These are phyloP conservation scores for Sinohyriopsis cumingii DNA, from an alignment of 2,888 invertebrate genomes.

Conservation along the genomic window DNA sequence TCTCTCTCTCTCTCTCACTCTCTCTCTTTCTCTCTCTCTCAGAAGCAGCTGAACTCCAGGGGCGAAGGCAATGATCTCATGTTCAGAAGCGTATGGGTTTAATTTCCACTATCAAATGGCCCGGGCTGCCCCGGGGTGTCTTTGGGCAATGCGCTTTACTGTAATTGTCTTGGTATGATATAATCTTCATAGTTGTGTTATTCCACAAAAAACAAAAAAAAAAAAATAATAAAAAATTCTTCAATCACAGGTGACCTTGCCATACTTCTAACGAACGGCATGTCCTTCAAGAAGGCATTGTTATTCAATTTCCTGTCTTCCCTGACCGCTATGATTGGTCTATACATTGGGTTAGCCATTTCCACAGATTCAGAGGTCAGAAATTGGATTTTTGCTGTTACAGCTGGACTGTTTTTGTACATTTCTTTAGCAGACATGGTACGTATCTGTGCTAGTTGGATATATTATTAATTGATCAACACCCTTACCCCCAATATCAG, in stretches of 20 bases:
- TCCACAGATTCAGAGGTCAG: constrained; percentile 56
- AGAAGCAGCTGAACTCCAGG: too few relatives aligned
- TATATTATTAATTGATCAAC: background rate
- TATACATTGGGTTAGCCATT: constrained; percentile 71
- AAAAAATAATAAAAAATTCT: background rate
- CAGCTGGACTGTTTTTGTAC: constrained; percentile 75
- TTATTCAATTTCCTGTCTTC: constrained; percentile 72
- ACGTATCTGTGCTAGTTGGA: constrained; percentile 25
- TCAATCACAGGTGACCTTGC: constrained; percentile 72
- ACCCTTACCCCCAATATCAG: background rate
- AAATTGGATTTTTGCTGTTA: constrained; percentile 73
- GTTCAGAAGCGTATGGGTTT: too few relatives aligned
- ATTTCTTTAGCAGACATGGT: constrained; percentile 74
- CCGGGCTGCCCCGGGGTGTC: too few relatives aligned
- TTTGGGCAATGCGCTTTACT: too few relatives aligned
- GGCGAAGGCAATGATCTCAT: too few relatives aligned
- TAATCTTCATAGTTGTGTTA: background rate
- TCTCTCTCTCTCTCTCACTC: too few relatives aligned
- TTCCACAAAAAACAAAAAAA: background rate
- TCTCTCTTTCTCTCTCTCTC: too few relatives aligned
- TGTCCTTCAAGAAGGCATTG: constrained; percentile 69
- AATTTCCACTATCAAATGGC: too few relatives aligned
- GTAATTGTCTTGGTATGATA: background rate
- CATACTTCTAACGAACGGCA: constrained; percentile 72
- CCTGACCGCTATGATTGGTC: constrained; percentile 72